Conservation (phyloP, 2,797 vertebrate species). For the Peromyscus melanophrys region DNA sequence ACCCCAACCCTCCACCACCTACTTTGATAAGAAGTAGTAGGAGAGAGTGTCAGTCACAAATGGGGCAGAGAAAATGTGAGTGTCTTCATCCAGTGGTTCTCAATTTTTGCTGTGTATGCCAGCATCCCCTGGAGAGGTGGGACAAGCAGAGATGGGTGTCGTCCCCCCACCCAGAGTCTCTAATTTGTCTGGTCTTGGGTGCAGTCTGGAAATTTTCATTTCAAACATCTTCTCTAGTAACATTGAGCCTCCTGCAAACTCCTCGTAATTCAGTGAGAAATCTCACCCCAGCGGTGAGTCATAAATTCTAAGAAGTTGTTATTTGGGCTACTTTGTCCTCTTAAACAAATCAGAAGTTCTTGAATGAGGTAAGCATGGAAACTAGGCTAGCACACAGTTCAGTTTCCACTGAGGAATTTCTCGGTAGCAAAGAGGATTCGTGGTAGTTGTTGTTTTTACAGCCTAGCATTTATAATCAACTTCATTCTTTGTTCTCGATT, state of each 20-base stretch:
- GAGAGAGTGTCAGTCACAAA: neutral
- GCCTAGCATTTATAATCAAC: neutral
- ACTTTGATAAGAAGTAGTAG: neutral
- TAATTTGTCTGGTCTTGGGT: neutral
- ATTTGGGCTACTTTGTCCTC: neutral
- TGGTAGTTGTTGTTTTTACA: neutral
- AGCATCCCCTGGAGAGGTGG: neutral
- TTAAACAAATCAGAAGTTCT: neutral
- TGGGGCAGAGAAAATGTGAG: neutral
- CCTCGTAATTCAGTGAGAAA: neutral
- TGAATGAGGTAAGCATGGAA: neutral
- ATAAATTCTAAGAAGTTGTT: constrained; percentile 1
- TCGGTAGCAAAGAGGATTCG: neutral
- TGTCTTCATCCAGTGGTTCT: neutral
- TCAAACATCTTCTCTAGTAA: neutral
- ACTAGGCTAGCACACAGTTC: neutral
- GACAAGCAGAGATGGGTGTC: neutral
- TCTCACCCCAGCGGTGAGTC: neutral
- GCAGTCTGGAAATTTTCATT: neutral
- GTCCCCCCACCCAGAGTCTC: neutral
- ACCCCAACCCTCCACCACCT: neutral
- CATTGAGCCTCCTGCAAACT: neutral
- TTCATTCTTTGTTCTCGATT: neutral
- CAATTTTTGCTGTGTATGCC: neutral
- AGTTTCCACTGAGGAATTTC: neutral